phyloP scores from a whole-genome alignment of 2,797 vertebrate genomes.

The Monodelphis domestica region DNA sequence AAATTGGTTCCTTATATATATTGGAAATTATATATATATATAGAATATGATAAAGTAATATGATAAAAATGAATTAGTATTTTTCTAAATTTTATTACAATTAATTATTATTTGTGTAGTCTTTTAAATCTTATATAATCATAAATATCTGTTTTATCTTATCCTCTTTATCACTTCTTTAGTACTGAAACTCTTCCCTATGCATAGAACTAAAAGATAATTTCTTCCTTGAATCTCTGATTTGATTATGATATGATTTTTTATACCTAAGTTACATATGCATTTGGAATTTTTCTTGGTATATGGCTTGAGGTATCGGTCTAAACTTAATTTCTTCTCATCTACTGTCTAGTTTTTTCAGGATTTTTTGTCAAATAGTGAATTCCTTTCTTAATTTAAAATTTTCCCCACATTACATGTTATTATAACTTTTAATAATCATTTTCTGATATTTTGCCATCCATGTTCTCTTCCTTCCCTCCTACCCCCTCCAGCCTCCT shows the following conservation, averaged over 20 bases:
- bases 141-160: not conserved
- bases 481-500: too few species aligned
- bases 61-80: not conserved
- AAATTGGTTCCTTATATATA: not conserved
- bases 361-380: not conserved
- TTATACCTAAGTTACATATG: not conserved
- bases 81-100: not conserved
- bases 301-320: not conserved
- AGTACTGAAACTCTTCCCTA: not conserved
- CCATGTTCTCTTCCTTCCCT: too few species aligned
- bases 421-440: too few species aligned
- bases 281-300: not conserved
- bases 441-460: too few species aligned
- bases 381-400: too few species aligned
- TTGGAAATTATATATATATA: not conserved
- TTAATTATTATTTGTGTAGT: not conserved
- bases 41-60: not conserved
- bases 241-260: not conserved
- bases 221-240: not conserved
- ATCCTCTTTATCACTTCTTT: not conserved
- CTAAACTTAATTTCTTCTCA: not conserved
- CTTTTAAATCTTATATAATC: not conserved
- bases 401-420: too few species aligned
- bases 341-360: not conserved
- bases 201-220: not conserved